phyloP scores from a whole-genome alignment of 23 tunicate genomes.

The Diplosoma virens region DNA sequence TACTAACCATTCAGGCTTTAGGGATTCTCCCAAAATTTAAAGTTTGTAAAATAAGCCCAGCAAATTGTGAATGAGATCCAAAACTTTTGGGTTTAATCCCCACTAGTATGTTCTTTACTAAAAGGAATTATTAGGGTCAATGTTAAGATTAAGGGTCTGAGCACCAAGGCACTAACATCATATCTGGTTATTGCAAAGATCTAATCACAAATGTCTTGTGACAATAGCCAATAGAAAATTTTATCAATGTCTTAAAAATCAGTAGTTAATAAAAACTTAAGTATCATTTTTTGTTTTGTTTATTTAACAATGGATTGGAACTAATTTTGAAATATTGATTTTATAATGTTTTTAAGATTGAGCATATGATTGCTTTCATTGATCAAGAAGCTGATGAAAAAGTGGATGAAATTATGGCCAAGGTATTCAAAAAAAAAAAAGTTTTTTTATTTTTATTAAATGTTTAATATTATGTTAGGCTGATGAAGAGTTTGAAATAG shows the following conservation, averaged over 20 bases:
- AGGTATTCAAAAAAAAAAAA: slow-evolving; percentile 29
- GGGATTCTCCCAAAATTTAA: too few species aligned
- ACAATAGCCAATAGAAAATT: background rate
- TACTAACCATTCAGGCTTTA: too few species aligned
- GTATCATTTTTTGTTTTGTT: background rate
- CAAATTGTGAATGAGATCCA: too few species aligned
- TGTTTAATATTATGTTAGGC: slow-evolving; percentile 32
- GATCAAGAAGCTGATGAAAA: slow-evolving; percentile 96
- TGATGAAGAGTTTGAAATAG: slow-evolving; percentile 94
- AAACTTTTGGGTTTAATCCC: too few species aligned
- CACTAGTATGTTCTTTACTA: too few species aligned
- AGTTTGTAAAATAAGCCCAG: too few species aligned
- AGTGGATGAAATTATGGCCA: slow-evolving; percentile 86
- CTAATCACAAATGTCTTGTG: background rate
- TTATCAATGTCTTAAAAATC: too few species aligned
- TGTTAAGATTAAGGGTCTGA: too few species aligned
- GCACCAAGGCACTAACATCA: too few species aligned
- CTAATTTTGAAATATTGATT: background rate
- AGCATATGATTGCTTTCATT: slow-evolving; percentile 93
- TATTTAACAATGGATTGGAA: background rate
- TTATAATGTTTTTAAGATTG: slow-evolving; percentile 36
- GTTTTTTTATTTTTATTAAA: background rate
- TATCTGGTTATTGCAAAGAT: too few species aligned
- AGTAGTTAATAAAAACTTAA: background rate
- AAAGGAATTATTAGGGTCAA: too few species aligned